These are phyloP conservation scores for Colinus virginianus DNA, from an alignment of 2,113 vertebrate species.

Conservation along the genomic window DNA sequence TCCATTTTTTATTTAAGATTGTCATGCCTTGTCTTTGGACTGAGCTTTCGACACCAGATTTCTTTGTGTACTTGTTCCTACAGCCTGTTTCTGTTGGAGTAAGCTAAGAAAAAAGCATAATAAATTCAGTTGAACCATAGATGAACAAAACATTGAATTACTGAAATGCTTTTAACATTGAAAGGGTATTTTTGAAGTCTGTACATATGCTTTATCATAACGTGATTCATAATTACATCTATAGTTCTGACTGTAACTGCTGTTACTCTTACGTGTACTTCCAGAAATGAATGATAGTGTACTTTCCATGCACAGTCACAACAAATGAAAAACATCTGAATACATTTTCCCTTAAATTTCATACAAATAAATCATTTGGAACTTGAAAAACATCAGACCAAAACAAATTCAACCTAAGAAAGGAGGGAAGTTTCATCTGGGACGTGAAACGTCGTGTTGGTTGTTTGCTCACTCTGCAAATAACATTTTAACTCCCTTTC, in stretches of 20 bases:
- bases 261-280: background rate
- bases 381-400: background rate
- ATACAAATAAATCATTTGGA: background rate
- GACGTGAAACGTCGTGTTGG: background rate
- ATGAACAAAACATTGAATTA: background rate
- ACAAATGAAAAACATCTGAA: background rate
- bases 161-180: background rate
- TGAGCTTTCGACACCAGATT: background rate
- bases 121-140: background rate
- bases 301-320: background rate
- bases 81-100: background rate
- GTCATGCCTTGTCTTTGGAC: background rate
- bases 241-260: background rate
- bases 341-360: background rate
- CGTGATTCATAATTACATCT: background rate
- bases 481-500: background rate
- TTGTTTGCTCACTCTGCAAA: background rate
- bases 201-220: background rate
- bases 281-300: background rate
- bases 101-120: background rate
- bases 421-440: constrained; percentile 6
- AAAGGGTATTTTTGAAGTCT: background rate
- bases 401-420: background rate
- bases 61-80: background rate
- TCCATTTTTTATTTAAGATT: background rate